Percentiles rank a stretch among this genome's conserved stretches.
phyloP scores from a whole-genome alignment of 37 sponge, comb jelly and placozoan species.

The Theonella swinhoei region DNA sequence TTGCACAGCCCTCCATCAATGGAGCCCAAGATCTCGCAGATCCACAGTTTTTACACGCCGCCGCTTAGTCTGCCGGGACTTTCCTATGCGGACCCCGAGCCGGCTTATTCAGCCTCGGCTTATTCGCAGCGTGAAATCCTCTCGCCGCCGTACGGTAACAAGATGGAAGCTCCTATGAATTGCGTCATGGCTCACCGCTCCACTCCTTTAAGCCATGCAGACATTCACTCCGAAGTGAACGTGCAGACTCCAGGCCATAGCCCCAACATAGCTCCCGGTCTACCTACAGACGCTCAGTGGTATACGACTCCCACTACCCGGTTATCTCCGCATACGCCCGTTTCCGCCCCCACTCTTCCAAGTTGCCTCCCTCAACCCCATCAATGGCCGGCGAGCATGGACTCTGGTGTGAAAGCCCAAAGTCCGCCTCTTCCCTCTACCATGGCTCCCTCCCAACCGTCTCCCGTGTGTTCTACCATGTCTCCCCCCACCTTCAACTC shows the following conservation, averaged over 20 bases:
- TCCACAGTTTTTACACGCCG: neutral
- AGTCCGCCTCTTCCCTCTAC: constrained; percentile 19
- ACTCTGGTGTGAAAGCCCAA: constrained; percentile 21
- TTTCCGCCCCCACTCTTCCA: constrained; percentile 23
- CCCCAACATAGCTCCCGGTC: constrained; percentile 7
- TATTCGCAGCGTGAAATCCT: neutral
- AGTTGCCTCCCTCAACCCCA: constrained; percentile 19
- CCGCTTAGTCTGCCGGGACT: neutral
- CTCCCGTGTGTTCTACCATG: neutral
- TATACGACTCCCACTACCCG: constrained; percentile 4
- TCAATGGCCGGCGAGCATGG: constrained; percentile 35
- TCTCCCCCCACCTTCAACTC: constrained; percentile 17
- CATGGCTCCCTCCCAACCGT: neutral
- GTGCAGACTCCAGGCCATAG: constrained; percentile 41
- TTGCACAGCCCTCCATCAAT: neutral
- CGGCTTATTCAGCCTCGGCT: neutral
- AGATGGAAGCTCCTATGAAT: neutral
- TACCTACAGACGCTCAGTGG: constrained; percentile 24
- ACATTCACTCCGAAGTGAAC: neutral
- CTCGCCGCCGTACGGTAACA: neutral
- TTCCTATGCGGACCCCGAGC: neutral
- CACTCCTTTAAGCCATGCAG: neutral
- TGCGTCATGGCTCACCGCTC: neutral
- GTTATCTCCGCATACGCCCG: constrained; percentile 47
- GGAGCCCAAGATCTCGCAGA: neutral